Percentiles rank a stretch among this genome's conserved stretches.
phyloP scores from a whole-genome alignment of 1,140 invertebrate species.

The Rhopalosiphum padi region DNA sequence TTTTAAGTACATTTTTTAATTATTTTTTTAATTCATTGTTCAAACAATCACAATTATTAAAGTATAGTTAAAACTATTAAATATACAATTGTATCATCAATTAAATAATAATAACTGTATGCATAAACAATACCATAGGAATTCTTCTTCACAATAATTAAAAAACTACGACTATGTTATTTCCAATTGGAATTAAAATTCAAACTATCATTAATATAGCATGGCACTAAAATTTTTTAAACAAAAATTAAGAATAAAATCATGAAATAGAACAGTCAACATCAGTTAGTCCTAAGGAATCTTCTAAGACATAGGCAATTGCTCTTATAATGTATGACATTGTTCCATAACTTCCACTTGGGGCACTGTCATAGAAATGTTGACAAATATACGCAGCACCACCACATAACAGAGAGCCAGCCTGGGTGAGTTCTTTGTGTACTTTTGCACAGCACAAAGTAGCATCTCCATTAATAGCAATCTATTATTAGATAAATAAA shows the following conservation, averaged over 20 bases:
- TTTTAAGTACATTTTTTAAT: no score
- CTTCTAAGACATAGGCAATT: conserved; percentile 75
- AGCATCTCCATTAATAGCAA: conserved; percentile 85
- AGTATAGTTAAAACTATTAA: neutral
- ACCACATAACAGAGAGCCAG: conserved; percentile 79
- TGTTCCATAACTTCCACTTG: conserved; percentile 94
- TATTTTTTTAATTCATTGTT: neutral
- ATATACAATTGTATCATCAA: neutral
- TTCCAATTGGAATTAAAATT: neutral
- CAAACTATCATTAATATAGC: neutral
- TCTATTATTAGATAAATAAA: conserved; percentile 67
- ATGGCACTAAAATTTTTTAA: neutral
- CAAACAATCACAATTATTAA: neutral
- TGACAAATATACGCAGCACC: conserved; percentile 94
- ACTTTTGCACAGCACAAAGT: conserved; percentile 88
- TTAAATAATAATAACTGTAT: neutral
- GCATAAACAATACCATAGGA: neutral
- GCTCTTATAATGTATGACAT: conserved; percentile 97
- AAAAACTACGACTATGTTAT: neutral
- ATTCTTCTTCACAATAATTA: neutral
- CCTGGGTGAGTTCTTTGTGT: conserved; percentile 68
- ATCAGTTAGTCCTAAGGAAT: neutral
- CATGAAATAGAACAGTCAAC: conserved; percentile 40
- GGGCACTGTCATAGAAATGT: conserved; percentile 97
- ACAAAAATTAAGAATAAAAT: neutral